Conservation (phyloP, 2,797 vertebrate species). For the Cyclopterus lumpus region DNA sequence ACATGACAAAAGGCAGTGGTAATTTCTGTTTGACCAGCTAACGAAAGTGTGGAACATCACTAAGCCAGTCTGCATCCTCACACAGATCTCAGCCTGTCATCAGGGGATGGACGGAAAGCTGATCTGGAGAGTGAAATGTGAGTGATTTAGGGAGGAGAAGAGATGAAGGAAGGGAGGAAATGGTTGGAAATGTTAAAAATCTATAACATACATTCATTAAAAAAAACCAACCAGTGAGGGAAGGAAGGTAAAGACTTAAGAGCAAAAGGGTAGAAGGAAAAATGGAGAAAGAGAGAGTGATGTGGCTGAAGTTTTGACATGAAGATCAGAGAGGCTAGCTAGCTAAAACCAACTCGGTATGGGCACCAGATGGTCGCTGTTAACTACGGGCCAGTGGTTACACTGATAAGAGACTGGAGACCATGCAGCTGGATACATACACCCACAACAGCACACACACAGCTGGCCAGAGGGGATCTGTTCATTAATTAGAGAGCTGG, state of each 20-base stretch:
- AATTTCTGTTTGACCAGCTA: conserved; percentile 7
- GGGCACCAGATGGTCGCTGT: conserved; percentile 74
- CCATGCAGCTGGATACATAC: conserved; percentile 67
- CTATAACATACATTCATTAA: not conserved
- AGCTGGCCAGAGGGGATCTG: conserved; percentile 65
- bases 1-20: not conserved
- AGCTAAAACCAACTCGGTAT: conserved; percentile 53
- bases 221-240: not conserved
- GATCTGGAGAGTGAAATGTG: not conserved
- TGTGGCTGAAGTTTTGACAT: conserved; percentile 37
- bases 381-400: conserved; percentile 76
- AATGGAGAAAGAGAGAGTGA: conserved; percentile 26
- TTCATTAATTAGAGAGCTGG: conserved; percentile 74
- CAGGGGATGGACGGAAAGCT: conserved; percentile 16
- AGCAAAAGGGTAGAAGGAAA: not conserved
- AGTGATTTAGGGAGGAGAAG: not conserved
- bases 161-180: not conserved
- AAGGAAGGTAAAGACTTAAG: not conserved
- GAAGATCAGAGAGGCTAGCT: conserved; percentile 44
- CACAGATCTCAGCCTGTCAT: conserved; percentile 9
- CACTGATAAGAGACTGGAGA: conserved; percentile 78
- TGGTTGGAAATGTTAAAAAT: not conserved
- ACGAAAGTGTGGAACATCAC: conserved; percentile 9
- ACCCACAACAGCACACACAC: conserved; percentile 52
- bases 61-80: conserved; percentile 8